phyloP scores from a whole-genome alignment of 2,888 invertebrate genomes.

The Lamellibrachia satsuma region DNA sequence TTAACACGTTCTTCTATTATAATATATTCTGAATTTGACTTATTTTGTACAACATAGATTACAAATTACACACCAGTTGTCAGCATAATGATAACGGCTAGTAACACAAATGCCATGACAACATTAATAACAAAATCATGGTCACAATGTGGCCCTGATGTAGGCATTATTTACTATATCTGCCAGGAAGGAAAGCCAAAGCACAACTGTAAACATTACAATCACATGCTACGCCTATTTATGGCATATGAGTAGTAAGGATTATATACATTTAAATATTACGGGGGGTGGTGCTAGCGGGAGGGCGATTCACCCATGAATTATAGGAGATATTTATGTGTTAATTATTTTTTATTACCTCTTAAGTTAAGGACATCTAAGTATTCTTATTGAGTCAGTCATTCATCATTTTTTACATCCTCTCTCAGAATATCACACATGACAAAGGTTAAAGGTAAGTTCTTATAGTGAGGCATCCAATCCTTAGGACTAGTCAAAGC shows the following conservation, averaged over 20 bases:
- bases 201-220: neutral
- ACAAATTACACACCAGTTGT: neutral
- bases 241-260: neutral
- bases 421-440: no score
- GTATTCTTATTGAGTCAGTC: no score
- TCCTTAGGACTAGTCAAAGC: no score
- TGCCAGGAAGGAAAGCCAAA: neutral
- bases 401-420: no score
- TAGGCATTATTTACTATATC: neutral
- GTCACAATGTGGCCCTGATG: neutral
- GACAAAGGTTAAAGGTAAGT: no score
- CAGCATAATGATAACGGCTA: neutral
- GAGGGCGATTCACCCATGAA: neutral
- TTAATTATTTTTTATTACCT: neutral
- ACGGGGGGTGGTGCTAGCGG: neutral
- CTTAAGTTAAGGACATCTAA: neutral
- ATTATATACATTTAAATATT: neutral
- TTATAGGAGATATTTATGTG: neutral
- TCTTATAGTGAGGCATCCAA: no score
- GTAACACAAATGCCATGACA: neutral
- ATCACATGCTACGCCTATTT: neutral
- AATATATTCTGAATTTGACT: no score
- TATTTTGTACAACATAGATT: neutral
- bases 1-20: no score
- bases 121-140: no score